Evolutionary conservation across 2,888 invertebrate species (phyloP).

Genomic region (Ochropleura plecta): DNA sequence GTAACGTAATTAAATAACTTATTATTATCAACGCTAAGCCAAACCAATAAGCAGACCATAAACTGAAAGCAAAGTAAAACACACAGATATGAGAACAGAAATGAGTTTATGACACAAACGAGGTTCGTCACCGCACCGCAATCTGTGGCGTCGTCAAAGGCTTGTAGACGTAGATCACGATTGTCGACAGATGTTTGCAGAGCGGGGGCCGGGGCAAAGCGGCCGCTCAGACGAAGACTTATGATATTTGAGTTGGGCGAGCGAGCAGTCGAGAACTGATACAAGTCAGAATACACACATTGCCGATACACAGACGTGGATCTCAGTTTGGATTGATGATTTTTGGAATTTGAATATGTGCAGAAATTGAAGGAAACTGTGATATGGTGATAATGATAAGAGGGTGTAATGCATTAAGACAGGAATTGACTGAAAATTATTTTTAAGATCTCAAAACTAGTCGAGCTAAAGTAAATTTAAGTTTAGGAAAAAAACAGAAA

Average conservation of each 20-base stretch:
- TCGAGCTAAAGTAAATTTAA: neutral
- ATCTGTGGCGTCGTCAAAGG: conserved; percentile 74
- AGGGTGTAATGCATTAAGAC: neutral
- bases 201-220: conserved; percentile 69
- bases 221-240: conserved; percentile 75
- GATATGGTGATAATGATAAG: neutral
- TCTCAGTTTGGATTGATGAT: neutral
- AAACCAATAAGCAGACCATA: conserved; percentile 43
- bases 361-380: neutral
- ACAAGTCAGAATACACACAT: conserved; percentile 43
- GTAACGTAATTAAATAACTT: conserved; percentile 15
- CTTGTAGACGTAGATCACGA: conserved; percentile 73
- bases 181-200: conserved; percentile 77
- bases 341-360: neutral
- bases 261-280: conserved; percentile 33
- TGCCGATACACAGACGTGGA: conserved; percentile 12
- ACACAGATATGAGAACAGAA: conserved; percentile 66
- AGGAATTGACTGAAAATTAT: neutral
- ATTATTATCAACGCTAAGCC: conserved; percentile 18
- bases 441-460: neutral
- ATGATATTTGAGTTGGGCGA: conserved; percentile 81
- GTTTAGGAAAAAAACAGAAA: neutral
- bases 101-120: conserved; percentile 72
- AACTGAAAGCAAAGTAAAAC: conserved; percentile 49
- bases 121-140: conserved; percentile 72